Base-by-base conservation (phyloP, 2,113 vertebrate genomes). In the Cisticola juncidis region DNA sequence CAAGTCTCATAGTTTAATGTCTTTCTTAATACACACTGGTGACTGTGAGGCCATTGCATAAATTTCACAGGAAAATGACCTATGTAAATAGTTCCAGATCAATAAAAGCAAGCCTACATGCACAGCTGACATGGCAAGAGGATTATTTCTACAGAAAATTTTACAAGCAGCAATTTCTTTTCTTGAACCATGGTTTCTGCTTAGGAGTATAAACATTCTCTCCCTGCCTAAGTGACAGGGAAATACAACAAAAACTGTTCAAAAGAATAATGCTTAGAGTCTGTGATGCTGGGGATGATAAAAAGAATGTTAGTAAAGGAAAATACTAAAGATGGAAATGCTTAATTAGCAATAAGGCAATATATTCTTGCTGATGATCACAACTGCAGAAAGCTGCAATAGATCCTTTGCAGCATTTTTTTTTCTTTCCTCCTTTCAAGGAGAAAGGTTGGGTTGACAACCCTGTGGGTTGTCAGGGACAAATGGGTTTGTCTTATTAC, bases 41-140 rank as follows among this genome's bases (percentile, higher is more conserved):
- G 26, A 92, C 4, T 88, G 35, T 89, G 47, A 94, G 50, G 66
- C 28, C 17, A 18, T 7, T 82, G 45, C 16, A 71, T 74, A 85
- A 60, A 95, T 57, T 93, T 56, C n/a, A 36, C 29, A 77, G 48
- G 29, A 81, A 96, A 31, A 65, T 95, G 18, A 78, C 62, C 19
- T 88, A 29, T 84, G 62, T 78, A 95, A 94, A 85, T 95, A 90
- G 4, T 88, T 94, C 16, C 4, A 66, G 53, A 88, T 94, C 58
- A 92, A 91, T 89, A 95, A 83, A 86, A 91, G 14, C 33, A 92
- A 79, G 13, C 31, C 16, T 87, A 54, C 12, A 64, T 89, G 68
- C 73, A 66, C 42, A 53, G 42, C 56, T 84, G 81, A 60, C 5
- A 36, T n/a, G 81, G 23, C 35, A 76, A 62, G 21, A 85, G 18